Base-by-base conservation (phyloP, 2,888 invertebrate species). In the Meandrusa payeni region DNA sequence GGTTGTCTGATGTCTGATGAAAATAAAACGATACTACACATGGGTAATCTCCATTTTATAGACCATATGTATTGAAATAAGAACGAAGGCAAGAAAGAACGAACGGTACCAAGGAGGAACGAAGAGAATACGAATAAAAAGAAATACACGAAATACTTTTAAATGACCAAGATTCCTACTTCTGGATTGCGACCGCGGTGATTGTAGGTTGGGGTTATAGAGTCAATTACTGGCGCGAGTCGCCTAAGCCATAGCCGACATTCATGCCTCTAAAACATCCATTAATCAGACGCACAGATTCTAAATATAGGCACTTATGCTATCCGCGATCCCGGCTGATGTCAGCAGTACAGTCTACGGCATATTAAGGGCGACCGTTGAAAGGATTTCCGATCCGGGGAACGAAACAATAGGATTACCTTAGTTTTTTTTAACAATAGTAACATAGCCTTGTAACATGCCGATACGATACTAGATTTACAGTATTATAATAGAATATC, bases 281-380 rank as follows among this genome's bases (percentile, higher is more conserved):
- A 80, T 85, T 83, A 83, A 83, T 79, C 75, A 82, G 76, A 59
- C 62, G 70, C 77, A 78, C 74, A 69, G 82, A 82, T 85, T 86
- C 86, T 87, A 87, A 85, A 87, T 85, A 86, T 87, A 87, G 86
- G 67, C 70, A 69, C 72, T 85, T 85, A 85, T 83, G 82, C 75
- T 74, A 76, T 74, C 69, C 59, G 55, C 66, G 62, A 67, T 68
- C 61, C 62, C 47, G 57, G 53, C 54, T 83, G 81, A 85, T 80
- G 83, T 83, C 80, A 83, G 75, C 69, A 52, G 43, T 23, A 12
- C 2, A 43, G 7, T 28, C 33, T 20, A 26, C 28, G 31, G 13
- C 19, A 17, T 28, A 36, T 46, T 41, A 37, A 29, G 28, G 27
- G 32, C 36, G 24, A 24, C 22, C 24, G 19, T 41, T 40, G 28